These are phyloP conservation scores for Bucorvus abyssinicus DNA, from an alignment of 2,797 vertebrate species.

Conservation along the genomic window DNA sequence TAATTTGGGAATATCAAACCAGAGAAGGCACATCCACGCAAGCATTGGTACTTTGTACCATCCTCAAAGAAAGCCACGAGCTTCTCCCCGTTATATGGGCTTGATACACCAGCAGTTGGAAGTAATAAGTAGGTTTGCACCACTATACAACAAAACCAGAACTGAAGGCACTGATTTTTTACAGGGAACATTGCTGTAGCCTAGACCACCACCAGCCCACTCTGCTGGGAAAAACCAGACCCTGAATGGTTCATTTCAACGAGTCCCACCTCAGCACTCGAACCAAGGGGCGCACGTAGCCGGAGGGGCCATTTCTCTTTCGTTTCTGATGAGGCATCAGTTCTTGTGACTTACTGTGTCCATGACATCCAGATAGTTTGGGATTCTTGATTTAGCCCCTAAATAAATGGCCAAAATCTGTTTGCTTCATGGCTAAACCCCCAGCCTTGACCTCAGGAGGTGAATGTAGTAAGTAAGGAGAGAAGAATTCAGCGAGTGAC, in stretches of 20 bases:
- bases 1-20: slow-evolving; percentile 33
- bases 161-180: background rate
- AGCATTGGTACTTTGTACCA: background rate
- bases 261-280: background rate
- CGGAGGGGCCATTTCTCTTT: background rate
- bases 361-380: background rate
- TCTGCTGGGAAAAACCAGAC: background rate
- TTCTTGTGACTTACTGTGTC: background rate
- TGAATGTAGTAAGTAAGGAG: background rate
- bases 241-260: background rate
- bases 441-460: background rate
- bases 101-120: background rate
- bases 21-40: background rate
- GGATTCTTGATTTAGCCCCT: background rate
- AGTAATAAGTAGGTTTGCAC: background rate
- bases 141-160: fast-evolving
- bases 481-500: background rate
- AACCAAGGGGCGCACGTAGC: fast-evolving
- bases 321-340: background rate
- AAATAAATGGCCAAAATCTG: background rate
- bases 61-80: background rate
- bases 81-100: background rate
- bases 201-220: background rate
- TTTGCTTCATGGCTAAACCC: background rate
- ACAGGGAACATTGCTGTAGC: background rate